A percentile compares a stretch with the other conserved stretches of the same genome.
Evolutionary conservation across 2,797 vertebrate genomes (phyloP).

Genomic region (Forpus xanthops): DNA sequence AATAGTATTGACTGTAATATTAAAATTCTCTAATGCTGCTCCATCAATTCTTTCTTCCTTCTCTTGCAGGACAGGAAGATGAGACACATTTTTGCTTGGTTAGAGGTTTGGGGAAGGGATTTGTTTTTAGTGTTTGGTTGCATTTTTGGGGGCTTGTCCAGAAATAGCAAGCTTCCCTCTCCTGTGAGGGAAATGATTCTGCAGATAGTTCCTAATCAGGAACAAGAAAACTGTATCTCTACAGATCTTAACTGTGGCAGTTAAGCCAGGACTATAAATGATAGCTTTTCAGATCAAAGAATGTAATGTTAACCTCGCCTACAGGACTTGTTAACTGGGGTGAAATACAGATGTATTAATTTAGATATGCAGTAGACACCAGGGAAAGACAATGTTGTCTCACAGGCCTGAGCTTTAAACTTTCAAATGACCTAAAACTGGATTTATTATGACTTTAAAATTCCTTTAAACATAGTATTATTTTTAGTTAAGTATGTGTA

Average conservation of each 20-base stretch:
- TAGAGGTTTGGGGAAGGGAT: neutral
- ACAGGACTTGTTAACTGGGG: neutral
- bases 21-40: neutral
- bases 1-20: neutral
- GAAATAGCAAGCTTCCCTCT: neutral
- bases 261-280: neutral
- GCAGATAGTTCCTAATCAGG: neutral
- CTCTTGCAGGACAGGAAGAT: neutral
- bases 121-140: neutral
- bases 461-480: neutral
- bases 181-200: neutral
- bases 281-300: neutral
- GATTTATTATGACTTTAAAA: neutral
- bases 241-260: neutral
- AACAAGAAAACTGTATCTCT: neutral
- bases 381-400: neutral
- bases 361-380: neutral
- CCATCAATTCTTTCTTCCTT: neutral
- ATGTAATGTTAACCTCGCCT: neutral
- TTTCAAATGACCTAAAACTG: neutral
- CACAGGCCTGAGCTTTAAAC: neutral
- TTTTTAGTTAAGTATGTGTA: neutral
- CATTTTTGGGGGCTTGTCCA: neutral
- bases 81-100: neutral
- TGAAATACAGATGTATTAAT: neutral